Conservation (phyloP, 2,113 vertebrate species). For the Sterrhoptilus dennistouni region DNA sequence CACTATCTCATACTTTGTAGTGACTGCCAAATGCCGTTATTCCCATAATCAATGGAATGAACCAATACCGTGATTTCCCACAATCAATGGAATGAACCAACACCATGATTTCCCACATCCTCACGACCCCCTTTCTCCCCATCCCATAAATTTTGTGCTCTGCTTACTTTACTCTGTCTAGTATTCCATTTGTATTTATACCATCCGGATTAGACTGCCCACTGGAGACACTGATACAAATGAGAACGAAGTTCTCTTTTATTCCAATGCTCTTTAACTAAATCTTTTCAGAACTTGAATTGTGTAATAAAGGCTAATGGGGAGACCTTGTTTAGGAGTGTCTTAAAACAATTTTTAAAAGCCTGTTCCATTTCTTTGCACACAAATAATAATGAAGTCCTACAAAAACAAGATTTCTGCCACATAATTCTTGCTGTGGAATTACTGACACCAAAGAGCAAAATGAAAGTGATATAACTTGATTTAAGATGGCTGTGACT, state of each 20-base stretch:
- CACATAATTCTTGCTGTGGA: neutral
- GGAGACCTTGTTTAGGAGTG: neutral
- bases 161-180: neutral
- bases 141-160: neutral
- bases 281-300: neutral
- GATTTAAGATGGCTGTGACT: neutral
- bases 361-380: neutral
- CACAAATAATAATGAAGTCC: neutral
- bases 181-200: neutral
- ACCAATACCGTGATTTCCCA: neutral
- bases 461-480: neutral
- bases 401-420: neutral
- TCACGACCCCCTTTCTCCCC: neutral
- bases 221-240: neutral
- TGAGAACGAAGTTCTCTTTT: neutral
- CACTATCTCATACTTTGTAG: neutral
- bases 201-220: neutral
- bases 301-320: neutral
- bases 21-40: neutral
- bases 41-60: neutral
- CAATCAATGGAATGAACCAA: neutral
- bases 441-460: neutral
- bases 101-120: neutral
- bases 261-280: neutral
- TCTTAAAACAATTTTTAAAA: neutral